These are phyloP conservation scores for Orycteropus afer DNA, from an alignment of 2,113 vertebrate genomes.

Conservation along the genomic window DNA sequence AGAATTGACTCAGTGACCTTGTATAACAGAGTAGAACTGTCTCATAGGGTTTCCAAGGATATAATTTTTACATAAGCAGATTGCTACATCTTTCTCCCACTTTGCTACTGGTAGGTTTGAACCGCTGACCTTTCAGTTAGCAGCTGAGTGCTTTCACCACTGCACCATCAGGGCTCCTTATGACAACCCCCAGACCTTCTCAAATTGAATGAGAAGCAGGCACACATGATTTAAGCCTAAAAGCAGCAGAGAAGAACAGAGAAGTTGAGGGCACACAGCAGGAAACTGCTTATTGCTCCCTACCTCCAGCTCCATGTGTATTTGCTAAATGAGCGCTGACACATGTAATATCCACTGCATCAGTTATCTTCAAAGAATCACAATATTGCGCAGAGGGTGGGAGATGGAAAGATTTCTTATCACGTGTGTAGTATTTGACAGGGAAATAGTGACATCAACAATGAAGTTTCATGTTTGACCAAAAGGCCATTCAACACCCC, in stretches of 20 bases:
- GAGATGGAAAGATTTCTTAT: neutral
- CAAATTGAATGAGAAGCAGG: neutral
- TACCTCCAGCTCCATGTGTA: too few species aligned
- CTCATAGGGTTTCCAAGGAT: neutral
- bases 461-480: neutral
- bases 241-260: neutral
- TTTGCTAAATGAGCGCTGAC: neutral
- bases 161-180: neutral
- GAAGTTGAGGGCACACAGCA: neutral
- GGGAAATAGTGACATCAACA: neutral
- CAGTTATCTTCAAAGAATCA: neutral
- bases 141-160: neutral
- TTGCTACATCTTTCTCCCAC: neutral
- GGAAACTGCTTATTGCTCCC: neutral
- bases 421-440: neutral
- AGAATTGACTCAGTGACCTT: neutral
- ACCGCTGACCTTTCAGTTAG: neutral
- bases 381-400: neutral
- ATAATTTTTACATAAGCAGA: too few species aligned
- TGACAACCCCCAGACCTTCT: neutral
- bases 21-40: neutral
- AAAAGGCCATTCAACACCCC: neutral
- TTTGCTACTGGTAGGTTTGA: neutral
- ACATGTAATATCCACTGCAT: neutral
- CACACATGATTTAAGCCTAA: neutral